A percentile compares a stretch with the other conserved stretches of the same genome.
phyloP scores from a whole-genome alignment of 2,888 invertebrate species.

The Plagiodera versicolora region DNA sequence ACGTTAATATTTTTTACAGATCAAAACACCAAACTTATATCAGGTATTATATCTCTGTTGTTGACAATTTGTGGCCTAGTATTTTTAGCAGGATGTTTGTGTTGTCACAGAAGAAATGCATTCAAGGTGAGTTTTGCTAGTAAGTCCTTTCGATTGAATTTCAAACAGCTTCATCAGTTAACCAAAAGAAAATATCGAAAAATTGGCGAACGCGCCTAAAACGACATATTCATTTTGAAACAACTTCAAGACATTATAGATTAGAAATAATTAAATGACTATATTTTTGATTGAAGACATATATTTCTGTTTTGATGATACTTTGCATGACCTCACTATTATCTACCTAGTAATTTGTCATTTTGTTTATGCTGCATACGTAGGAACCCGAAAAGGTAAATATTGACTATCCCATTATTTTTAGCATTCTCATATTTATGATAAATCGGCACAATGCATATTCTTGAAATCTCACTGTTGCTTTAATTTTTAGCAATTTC shows the following conservation, averaged over 20 bases:
- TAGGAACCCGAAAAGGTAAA: constrained; percentile 30
- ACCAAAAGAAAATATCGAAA: too few relatives aligned
- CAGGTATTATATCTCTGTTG: constrained; percentile 50
- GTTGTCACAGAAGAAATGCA: constrained; percentile 55
- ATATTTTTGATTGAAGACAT: too few relatives aligned
- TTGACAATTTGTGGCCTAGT: constrained; percentile 53
- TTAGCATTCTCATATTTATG: too few relatives aligned
- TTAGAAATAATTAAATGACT: too few relatives aligned
- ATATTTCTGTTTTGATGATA: neutral
- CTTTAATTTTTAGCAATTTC: constrained; percentile 50
- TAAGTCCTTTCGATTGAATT: too few relatives aligned
- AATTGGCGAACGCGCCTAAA: too few relatives aligned
- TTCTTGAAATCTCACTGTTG: neutral
- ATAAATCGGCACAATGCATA: too few relatives aligned
- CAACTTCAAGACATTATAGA: too few relatives aligned
- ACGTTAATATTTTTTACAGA: constrained; percentile 29
- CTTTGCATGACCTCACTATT: neutral
- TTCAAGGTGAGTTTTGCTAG: constrained; percentile 55
- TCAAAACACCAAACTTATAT: constrained; percentile 48
- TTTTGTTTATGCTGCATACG: constrained; percentile 21
- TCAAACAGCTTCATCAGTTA: too few relatives aligned
- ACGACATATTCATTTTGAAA: too few relatives aligned
- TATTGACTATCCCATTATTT: neutral
- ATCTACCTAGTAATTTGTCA: neutral
- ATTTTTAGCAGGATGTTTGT: constrained; percentile 51